Evolutionary conservation across 2,797 vertebrate genomes (phyloP).

Genomic region (Sebastes hopkinsi): DNA sequence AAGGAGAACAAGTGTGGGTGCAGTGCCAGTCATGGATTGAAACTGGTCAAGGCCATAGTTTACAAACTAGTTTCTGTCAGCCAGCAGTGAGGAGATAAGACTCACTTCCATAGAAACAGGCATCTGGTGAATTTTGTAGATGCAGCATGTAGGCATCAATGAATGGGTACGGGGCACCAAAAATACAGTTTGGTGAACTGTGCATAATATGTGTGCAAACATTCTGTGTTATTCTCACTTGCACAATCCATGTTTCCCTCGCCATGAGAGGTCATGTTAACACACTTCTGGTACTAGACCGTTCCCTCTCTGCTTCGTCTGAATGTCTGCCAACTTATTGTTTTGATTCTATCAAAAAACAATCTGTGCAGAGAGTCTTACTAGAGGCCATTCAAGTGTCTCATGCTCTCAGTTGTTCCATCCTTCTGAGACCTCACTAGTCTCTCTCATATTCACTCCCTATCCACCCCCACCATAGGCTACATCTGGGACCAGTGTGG

Average conservation of each 20-base stretch:
- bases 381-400: constrained; percentile 26
- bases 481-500: constrained; percentile 53
- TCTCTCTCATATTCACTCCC: background rate
- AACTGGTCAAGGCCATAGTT: background rate
- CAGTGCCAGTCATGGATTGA: background rate
- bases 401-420: constrained; percentile 29
- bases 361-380: constrained; percentile 23
- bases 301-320: constrained; percentile 11
- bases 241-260: constrained; percentile 5
- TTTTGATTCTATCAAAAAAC: constrained; percentile 47
- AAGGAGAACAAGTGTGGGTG: background rate
- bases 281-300: constrained; percentile 1
- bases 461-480: constrained; percentile 33
- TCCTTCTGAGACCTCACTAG: constrained; percentile 19
- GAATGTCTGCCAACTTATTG: constrained; percentile 21
- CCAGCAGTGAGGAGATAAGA: background rate
- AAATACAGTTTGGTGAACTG: constrained; percentile 35
- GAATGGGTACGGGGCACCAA: constrained; percentile 9
- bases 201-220: constrained; percentile 31
- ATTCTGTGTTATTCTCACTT: constrained; percentile 14
- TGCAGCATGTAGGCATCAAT: constrained; percentile 10
- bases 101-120: background rate
- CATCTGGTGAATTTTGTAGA: constrained; percentile 1
- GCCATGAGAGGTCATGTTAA: constrained; percentile 8
- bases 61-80: background rate